Percentiles rank a stretch among this genome's conserved stretches.
Conservation (phyloP, 2,888 invertebrate species). For the Volucella inflata region DNA sequence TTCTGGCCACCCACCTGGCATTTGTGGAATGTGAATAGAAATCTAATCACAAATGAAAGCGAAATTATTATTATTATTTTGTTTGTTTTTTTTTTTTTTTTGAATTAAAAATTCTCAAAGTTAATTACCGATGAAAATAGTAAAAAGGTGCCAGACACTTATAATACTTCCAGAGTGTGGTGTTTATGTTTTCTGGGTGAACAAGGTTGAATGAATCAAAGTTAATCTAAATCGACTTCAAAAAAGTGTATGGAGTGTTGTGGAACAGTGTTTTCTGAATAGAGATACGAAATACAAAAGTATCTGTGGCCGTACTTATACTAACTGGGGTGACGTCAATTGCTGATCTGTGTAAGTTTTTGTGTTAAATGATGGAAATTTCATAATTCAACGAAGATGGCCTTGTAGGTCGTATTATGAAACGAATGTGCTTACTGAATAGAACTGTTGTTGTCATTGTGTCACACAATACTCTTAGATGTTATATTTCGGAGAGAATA, state of each 20-base stretch:
- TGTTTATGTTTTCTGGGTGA: slow-evolving; percentile 36
- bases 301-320: not conserved
- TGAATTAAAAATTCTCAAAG: slow-evolving; percentile 28
- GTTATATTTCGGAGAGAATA: not conserved
- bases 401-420: slow-evolving; percentile 43
- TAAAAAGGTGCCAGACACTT: slow-evolving; percentile 18
- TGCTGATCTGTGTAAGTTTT: slow-evolving; percentile 48
- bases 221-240: not conserved
- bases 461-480: slow-evolving; percentile 13
- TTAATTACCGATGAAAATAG: slow-evolving; percentile 39
- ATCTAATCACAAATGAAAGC: slow-evolving; percentile 64
- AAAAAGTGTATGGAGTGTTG: not conserved
- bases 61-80: slow-evolving; percentile 41
- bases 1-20: not conserved
- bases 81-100: not conserved
- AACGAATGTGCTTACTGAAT: slow-evolving; percentile 31
- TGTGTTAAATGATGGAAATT: slow-evolving; percentile 37
- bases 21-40: slow-evolving; percentile 34
- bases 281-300: not conserved
- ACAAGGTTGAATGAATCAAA: slow-evolving; percentile 29
- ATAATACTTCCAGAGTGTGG: not conserved
- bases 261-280: not conserved
- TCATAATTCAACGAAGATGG: slow-evolving; percentile 23
- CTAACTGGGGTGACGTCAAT: slow-evolving; percentile 38
- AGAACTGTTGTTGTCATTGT: slow-evolving; percentile 24